Conservation (phyloP, 1,140 invertebrate species). For the Apis dorsata region DNA sequence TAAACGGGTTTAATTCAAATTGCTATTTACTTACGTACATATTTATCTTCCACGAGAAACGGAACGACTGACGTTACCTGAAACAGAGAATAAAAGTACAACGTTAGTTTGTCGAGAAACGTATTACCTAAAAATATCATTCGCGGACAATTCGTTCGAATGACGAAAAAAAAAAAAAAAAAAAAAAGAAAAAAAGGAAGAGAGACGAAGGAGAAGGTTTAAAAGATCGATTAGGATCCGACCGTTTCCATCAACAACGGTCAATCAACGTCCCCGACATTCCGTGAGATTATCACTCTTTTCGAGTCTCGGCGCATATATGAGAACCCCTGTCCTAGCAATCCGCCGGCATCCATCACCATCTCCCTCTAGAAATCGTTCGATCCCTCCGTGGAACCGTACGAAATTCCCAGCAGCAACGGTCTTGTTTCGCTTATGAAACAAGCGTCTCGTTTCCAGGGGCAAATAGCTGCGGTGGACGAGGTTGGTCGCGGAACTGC, state of each 20-base stretch:
- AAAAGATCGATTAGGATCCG: background rate
- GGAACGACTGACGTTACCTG: no score
- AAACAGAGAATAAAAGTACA: no score
- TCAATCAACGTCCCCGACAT: slow-evolving; percentile 16
- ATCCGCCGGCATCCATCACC: slow-evolving; percentile 20
- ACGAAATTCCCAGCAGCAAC: slow-evolving; percentile 1
- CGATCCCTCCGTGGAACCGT: background rate
- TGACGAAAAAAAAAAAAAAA: background rate
- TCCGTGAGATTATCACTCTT: background rate
- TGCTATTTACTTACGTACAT: no score
- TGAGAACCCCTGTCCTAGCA: background rate
- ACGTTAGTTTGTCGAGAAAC: no score
- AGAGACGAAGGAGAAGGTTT: background rate
- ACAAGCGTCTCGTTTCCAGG: slow-evolving; percentile 42
- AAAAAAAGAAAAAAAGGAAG: background rate
- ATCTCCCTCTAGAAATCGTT: background rate
- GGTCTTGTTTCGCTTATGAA: slow-evolving; percentile 51
- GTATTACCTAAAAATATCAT: no score
- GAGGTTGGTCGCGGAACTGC: slow-evolving; percentile 25
- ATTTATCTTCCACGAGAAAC: no score
- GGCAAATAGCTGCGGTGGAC: slow-evolving; percentile 56
- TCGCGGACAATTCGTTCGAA: background rate
- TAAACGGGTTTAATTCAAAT: no score
- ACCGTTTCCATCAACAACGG: background rate
- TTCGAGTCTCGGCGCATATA: background rate